Evolutionary conservation across 2,113 vertebrate species (phyloP).

Genomic region (Lagopus muta): DNA sequence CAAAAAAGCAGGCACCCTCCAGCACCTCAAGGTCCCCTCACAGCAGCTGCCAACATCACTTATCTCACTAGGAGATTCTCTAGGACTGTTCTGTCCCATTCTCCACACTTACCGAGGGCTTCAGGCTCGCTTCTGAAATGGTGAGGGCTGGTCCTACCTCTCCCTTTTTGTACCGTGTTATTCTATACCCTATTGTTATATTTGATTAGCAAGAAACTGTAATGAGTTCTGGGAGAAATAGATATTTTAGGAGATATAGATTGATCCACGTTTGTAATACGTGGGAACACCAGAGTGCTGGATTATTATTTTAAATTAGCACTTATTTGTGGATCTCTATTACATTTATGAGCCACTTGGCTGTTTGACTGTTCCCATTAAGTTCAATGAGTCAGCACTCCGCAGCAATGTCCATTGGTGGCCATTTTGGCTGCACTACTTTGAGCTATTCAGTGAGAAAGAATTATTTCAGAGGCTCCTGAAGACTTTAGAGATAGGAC

Average conservation of each 20-base stretch:
- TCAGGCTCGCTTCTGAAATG: neutral
- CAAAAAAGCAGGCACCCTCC: neutral
- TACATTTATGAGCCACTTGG: neutral
- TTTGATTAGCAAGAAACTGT: neutral
- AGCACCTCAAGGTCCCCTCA: neutral
- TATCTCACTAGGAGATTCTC: neutral
- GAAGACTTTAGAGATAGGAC: neutral
- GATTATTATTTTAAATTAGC: neutral
- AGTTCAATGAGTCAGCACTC: slow-evolving; percentile 3
- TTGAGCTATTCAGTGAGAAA: neutral
- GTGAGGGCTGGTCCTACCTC: accelerated
- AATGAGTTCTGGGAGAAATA: neutral
- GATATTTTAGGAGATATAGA: neutral
- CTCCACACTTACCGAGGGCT: neutral
- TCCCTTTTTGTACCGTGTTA: neutral
- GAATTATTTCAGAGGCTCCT: neutral
- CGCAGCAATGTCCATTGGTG: neutral
- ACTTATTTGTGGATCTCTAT: neutral
- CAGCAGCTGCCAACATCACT: neutral
- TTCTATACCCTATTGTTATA: neutral
- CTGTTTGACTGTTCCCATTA: neutral
- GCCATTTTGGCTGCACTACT: neutral
- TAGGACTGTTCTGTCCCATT: neutral
- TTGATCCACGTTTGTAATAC: neutral
- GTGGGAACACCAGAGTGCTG: neutral